phyloP scores from a whole-genome alignment of 92 coral and sea anemone species.

The Phenganax stokvisi region DNA sequence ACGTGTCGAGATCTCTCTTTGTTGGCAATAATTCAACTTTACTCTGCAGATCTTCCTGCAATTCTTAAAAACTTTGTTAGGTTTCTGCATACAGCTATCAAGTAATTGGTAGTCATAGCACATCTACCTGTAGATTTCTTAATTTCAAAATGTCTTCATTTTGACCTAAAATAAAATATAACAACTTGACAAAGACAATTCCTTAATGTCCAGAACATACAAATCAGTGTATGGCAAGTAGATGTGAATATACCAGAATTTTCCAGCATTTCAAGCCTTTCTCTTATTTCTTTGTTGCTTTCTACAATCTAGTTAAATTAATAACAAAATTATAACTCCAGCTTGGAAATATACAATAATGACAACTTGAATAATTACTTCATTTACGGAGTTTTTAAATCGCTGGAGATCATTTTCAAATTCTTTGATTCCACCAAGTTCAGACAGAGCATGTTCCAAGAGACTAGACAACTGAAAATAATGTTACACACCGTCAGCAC shows the following conservation, averaged over 20 bases:
- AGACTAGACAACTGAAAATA: constrained; percentile 64
- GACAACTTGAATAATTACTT: constrained; percentile 42
- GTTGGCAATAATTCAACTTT: constrained; percentile 79
- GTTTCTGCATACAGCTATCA: neutral
- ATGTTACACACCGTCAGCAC: neutral
- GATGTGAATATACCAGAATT: constrained; percentile 62
- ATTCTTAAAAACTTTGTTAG: neutral
- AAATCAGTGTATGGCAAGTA: neutral
- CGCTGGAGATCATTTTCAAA: constrained; percentile 62
- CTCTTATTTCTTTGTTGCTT: constrained; percentile 52
- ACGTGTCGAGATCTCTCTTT: constrained; percentile 76
- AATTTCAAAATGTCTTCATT: constrained; percentile 75
- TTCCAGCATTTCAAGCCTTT: constrained; percentile 69
- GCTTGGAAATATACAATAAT: neutral
- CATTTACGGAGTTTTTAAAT: constrained; percentile 57
- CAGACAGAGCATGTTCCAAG: constrained; percentile 78
- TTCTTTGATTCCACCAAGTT: constrained; percentile 72
- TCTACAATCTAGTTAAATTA: constrained; percentile 58
- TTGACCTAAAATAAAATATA: constrained; percentile 49
- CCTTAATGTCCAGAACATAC: no score
- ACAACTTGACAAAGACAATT: neutral
- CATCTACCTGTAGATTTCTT: constrained; percentile 63
- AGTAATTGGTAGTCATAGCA: constrained; percentile 55
- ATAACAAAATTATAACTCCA: neutral
- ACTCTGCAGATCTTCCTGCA: constrained; percentile 66